Evolutionary conservation across 2,888 invertebrate species (phyloP), one percentile per base, ranked within the genome.

Genomic region (Xylophagus ater): DNA sequence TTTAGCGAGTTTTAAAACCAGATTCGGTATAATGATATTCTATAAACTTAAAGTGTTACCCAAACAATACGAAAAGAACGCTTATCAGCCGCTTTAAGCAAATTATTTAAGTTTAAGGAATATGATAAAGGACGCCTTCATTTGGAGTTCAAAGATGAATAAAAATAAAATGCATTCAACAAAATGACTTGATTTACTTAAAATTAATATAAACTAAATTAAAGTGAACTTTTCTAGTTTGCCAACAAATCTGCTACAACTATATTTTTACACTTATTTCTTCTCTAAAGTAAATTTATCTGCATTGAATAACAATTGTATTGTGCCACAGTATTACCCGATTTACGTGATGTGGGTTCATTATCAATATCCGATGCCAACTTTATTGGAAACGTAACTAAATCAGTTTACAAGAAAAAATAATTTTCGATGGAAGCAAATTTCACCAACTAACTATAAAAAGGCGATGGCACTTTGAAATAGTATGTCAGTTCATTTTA

Each of bases 401-500:
- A 37, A n/a, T 30, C 31, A 15, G 20, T 37, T 31, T 30, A 30
- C 29, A 31, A 37, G 9, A 9, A 8, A 26, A 26, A 7, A 12
- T 26, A 8, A 8, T 26, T 26, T 26, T 10, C 13, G n/a, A n/a
- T 26, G 26, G 26, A 26, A 26, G 10, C 4, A n/a, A 7, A 7
- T 28, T 34, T 40, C 28, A 19, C 34, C 23, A 34, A 40, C 46
- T 51, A 46, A 48, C 55, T 61, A 62, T 63, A 62, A 62, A 63
- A 59, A 60, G 52, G 52, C 51, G 47, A 49, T 50, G 42, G 34
- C 42, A 51, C 53, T 52, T 55, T 54, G 48, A 51, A 51, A 52
- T 47, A 45, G 54, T 45, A 62, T 62, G 60, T 65, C 65, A 65
- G 65, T 65, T 62, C 55, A 60, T 52, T 59, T 62, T 58, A 54